Percentiles rank a stretch among this genome's conserved stretches.
Evolutionary conservation across 2,888 invertebrate genomes (phyloP).

Genomic region (Cepaea hortensis): DNA sequence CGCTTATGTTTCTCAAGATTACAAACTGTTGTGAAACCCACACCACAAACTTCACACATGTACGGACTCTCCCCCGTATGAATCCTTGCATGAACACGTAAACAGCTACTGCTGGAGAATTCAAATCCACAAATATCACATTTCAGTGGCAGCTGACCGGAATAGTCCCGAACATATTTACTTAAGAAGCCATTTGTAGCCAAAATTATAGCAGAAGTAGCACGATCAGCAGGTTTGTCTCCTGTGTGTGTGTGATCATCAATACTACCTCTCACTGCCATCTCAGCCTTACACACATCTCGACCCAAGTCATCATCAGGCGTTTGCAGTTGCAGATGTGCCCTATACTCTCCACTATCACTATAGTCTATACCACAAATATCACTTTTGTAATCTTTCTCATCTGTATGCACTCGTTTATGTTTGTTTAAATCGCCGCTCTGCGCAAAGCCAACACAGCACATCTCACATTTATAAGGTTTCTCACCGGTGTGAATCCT

Average conservation of each 20-base stretch:
- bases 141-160: constrained; percentile 41
- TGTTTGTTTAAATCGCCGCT: constrained; percentile 5
- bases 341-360: neutral
- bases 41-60: constrained; percentile 25
- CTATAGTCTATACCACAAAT: neutral
- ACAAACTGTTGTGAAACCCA: neutral
- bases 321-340: constrained; percentile 16
- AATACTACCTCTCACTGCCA: neutral
- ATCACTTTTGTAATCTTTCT: constrained; percentile 2
- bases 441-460: neutral
- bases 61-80: constrained; percentile 49
- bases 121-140: constrained; percentile 23
- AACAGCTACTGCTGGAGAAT: constrained; percentile 25
- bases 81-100: constrained; percentile 37
- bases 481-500: constrained; percentile 2
- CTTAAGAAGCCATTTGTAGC: constrained; percentile 23
- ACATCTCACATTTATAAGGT: constrained; percentile 23
- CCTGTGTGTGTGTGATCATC: constrained; percentile 20
- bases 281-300: neutral
- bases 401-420: neutral
- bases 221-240: constrained; percentile 36
- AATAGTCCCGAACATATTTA: constrained; percentile 37
- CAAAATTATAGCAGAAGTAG: constrained; percentile 29
- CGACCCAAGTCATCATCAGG: constrained; percentile 21
- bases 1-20: constrained; percentile 15